These are phyloP conservation scores for Ceratina australensis DNA, from an alignment of 1,140 invertebrate genomes.

Conservation along the genomic window DNA sequence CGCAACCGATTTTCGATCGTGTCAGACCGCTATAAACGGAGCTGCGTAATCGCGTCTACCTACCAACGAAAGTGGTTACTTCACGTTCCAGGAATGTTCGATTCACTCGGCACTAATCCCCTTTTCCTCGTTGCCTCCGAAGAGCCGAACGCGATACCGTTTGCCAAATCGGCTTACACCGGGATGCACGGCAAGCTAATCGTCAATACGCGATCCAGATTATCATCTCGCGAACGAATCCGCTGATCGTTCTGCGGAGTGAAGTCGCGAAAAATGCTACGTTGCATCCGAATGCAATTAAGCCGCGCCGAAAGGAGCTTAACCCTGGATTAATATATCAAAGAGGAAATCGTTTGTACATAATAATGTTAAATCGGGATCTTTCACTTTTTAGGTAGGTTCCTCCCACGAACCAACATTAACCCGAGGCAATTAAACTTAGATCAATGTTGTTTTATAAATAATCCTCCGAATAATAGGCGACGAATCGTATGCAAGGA, in stretches of 20 bases:
- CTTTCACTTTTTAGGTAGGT: too few relatives aligned
- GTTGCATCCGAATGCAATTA: not conserved
- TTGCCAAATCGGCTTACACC: conserved; percentile 33
- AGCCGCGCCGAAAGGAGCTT: too few relatives aligned
- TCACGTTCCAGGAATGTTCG: conserved; percentile 16
- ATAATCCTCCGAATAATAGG: too few relatives aligned
- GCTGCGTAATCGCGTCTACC: conserved; percentile 22
- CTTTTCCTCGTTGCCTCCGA: conserved; percentile 2
- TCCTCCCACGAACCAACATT: too few relatives aligned
- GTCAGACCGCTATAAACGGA: conserved; percentile 25
- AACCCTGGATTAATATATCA: too few relatives aligned
- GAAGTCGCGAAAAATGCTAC: not conserved
- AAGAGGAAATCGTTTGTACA: too few relatives aligned
- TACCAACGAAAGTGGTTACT: conserved; percentile 25
- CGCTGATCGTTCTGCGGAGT: not conserved
- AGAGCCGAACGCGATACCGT: not conserved
- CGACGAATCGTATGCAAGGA: too few relatives aligned
- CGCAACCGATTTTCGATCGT: conserved; percentile 27
- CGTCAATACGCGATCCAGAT: conserved; percentile 19
- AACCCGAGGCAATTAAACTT: too few relatives aligned
- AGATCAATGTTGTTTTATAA: too few relatives aligned
- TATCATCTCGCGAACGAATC: conserved; percentile 9
- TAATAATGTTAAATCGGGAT: too few relatives aligned
- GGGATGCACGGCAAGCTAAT: conserved; percentile 19
- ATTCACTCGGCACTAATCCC: conserved; percentile 1